A percentile compares a stretch with the other conserved stretches of the same genome.
These are phyloP conservation scores for Cheilosia urbana DNA, from an alignment of 2,888 invertebrate genomes.

Conservation along the genomic window DNA sequence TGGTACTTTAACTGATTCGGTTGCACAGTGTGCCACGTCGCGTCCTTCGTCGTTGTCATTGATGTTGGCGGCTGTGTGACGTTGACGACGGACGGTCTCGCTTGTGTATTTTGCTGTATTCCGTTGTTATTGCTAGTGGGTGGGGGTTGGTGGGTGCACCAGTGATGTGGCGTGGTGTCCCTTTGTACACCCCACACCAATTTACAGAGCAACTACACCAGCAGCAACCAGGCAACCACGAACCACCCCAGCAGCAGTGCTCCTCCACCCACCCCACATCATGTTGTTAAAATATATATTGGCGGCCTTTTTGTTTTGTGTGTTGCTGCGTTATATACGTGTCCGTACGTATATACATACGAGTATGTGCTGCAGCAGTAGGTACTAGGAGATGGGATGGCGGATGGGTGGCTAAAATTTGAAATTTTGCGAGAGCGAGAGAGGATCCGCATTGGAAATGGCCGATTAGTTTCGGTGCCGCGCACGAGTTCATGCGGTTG, in stretches of 20 bases:
- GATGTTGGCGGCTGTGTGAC: slow-evolving; percentile 54
- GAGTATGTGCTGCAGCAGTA: slow-evolving; percentile 42
- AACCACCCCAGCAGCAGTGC: slow-evolving; percentile 32
- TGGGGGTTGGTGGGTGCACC: slow-evolving; percentile 45
- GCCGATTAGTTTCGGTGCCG: slow-evolving; percentile 72
- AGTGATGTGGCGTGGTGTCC: slow-evolving; percentile 44
- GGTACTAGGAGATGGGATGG: slow-evolving; percentile 54
- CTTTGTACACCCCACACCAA: slow-evolving; percentile 59
- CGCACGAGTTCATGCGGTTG: slow-evolving; percentile 54
- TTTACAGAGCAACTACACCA: slow-evolving; percentile 59
- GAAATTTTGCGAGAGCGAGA: slow-evolving; percentile 68
- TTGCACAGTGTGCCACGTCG: slow-evolving; percentile 71
- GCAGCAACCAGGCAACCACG: slow-evolving; percentile 13
- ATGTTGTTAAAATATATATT: slow-evolving; percentile 66
- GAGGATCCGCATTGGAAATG: slow-evolving; percentile 74
- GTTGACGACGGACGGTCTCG: slow-evolving; percentile 71
- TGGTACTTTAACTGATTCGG: slow-evolving; percentile 69
- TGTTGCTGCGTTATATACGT: slow-evolving; percentile 54
- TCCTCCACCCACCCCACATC: slow-evolving; percentile 36
- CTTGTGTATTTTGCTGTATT: slow-evolving; percentile 34
- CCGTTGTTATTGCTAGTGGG: slow-evolving; percentile 10
- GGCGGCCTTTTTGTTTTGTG: slow-evolving; percentile 75
- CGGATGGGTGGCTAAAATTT: slow-evolving; percentile 65
- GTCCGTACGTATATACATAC: slow-evolving; percentile 8
- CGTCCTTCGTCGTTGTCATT: slow-evolving; percentile 56